Evolutionary conservation across 2,888 invertebrate genomes (phyloP).

Genomic region (Tachystola acroxantha): DNA sequence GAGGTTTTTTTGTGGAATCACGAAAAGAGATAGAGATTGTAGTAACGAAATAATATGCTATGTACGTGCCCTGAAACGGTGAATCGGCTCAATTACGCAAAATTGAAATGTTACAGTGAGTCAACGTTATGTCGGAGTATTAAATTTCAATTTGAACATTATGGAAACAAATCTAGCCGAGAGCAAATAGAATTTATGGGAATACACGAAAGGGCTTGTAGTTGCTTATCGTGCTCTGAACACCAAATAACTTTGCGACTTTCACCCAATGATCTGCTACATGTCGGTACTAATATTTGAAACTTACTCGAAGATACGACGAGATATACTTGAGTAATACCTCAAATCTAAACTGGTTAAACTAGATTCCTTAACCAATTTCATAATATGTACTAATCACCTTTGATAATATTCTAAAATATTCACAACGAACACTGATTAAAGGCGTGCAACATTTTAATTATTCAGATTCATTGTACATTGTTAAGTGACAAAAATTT

Average conservation of each 20-base stretch:
- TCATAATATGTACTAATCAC: slow-evolving; percentile 23
- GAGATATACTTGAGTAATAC: neutral
- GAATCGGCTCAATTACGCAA: too few relatives aligned
- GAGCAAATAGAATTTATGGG: slow-evolving; percentile 53
- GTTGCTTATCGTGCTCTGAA: slow-evolving; percentile 41
- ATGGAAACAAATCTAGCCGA: slow-evolving; percentile 48
- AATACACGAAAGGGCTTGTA: slow-evolving; percentile 52
- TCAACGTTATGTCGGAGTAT: slow-evolving; percentile 53
- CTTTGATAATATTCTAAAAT: slow-evolving; percentile 27
- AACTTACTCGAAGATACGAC: neutral
- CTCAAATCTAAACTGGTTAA: slow-evolving; percentile 12
- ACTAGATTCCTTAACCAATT: slow-evolving; percentile 17
- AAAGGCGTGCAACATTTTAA: slow-evolving; percentile 36
- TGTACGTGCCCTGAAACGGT: too few relatives aligned
- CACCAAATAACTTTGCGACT: slow-evolving; percentile 42
- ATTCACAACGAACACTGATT: slow-evolving; percentile 32
- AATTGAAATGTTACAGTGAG: slow-evolving; percentile 50
- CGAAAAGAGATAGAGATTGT: too few relatives aligned
- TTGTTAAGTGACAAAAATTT: slow-evolving; percentile 59
- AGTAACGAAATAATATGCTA: too few relatives aligned
- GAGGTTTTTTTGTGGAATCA: too few relatives aligned
- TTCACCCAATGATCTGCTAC: slow-evolving; percentile 38
- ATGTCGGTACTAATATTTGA: slow-evolving; percentile 5
- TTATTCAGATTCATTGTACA: slow-evolving; percentile 53
- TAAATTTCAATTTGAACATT: slow-evolving; percentile 56